Conservation (phyloP, 2,797 vertebrate genomes). For the Emydoidea blandingii region DNA sequence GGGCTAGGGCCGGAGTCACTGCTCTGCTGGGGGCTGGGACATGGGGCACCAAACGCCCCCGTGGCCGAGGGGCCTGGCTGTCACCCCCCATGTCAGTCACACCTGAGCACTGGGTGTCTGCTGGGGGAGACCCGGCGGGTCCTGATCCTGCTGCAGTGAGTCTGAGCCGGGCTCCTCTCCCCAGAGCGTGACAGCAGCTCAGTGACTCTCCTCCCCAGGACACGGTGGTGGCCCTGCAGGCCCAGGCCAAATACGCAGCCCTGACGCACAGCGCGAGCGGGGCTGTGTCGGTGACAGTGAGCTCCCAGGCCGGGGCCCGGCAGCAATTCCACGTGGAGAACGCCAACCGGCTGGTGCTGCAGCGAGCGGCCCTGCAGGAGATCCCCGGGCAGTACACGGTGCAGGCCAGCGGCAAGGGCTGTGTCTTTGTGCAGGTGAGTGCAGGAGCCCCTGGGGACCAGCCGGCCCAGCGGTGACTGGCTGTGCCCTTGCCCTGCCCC, state of each 20-base stretch:
- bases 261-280: slow-evolving; percentile 74
- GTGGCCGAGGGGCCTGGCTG: too few relatives aligned
- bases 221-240: slow-evolving; percentile 91
- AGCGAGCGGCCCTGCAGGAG: slow-evolving; percentile 76
- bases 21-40: too few relatives aligned
- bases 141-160: background rate
- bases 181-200: rapidly evolving
- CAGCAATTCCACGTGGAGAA: slow-evolving; percentile 80
- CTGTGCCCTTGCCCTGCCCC: too few relatives aligned
- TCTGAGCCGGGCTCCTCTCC: background rate
- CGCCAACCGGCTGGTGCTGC: slow-evolving; percentile 85
- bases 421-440: slow-evolving; percentile 86
- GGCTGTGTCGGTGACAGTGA: slow-evolving; percentile 75
- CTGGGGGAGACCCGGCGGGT: background rate
- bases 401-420: slow-evolving; percentile 80
- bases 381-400: slow-evolving; percentile 80
- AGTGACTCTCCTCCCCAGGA: slow-evolving; percentile 78
- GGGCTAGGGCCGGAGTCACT: background rate
- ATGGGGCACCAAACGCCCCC: too few relatives aligned
- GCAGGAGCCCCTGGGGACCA: background rate
- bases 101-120: background rate
- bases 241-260: slow-evolving; percentile 84
- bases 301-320: slow-evolving; percentile 52
- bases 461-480: background rate
- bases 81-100: too few relatives aligned